Evolutionary conservation across 2,888 invertebrate genomes (phyloP).

Genomic region (Campaea margaritaria): DNA sequence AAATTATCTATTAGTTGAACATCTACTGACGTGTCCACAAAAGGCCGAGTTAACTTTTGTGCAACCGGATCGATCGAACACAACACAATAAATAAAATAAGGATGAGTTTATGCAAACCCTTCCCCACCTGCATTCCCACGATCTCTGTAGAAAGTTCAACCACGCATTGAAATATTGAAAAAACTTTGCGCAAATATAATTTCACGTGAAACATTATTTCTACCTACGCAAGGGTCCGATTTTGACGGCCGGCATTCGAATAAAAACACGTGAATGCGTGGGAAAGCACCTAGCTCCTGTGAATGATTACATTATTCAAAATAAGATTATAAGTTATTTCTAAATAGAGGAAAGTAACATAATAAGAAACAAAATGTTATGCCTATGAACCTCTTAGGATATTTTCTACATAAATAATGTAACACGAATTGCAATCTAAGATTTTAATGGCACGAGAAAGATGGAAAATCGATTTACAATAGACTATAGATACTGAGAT

Average conservation of each 20-base stretch:
- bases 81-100: slow-evolving; percentile 57
- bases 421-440: too few relatives aligned
- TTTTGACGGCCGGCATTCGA: slow-evolving; percentile 60
- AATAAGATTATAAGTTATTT: slow-evolving; percentile 30
- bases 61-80: slow-evolving; percentile 69
- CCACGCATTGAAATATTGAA: slow-evolving; percentile 54
- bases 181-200: slow-evolving; percentile 80
- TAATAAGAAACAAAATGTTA: too few relatives aligned
- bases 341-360: neutral
- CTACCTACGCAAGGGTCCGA: slow-evolving; percentile 65
- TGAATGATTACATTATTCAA: slow-evolving; percentile 50
- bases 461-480: too few relatives aligned
- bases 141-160: slow-evolving; percentile 77
- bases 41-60: slow-evolving; percentile 78
- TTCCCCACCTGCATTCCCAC: slow-evolving; percentile 85
- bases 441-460: too few relatives aligned
- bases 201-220: slow-evolving; percentile 79
- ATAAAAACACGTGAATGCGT: slow-evolving; percentile 64
- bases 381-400: too few relatives aligned
- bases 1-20: slow-evolving; percentile 83
- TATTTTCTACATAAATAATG: too few relatives aligned
- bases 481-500: too few relatives aligned
- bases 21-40: slow-evolving; percentile 81
- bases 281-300: slow-evolving; percentile 60
- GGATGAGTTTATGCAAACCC: slow-evolving; percentile 64